Evolutionary conservation across 2,888 invertebrate genomes (phyloP).

Genomic region (Ischnus inquisitorius): DNA sequence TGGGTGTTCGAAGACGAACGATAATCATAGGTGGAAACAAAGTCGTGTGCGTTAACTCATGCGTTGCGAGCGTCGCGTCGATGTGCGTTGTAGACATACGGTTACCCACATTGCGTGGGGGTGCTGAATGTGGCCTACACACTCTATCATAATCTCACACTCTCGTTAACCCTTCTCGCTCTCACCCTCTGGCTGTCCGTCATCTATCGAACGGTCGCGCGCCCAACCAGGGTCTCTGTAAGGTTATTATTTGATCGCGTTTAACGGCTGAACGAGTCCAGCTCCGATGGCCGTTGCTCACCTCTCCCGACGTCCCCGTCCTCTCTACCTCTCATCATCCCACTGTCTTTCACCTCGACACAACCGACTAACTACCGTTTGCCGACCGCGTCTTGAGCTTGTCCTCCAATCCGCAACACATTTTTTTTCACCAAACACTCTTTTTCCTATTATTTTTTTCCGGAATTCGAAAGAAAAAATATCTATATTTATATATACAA

Average conservation of each 20-base stretch:
- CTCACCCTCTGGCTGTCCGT: background rate
- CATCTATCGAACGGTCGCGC: conserved; percentile 57
- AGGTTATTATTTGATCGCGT: conserved; percentile 73
- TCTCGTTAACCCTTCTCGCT: conserved; percentile 18
- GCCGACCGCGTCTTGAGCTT: conserved; percentile 38
- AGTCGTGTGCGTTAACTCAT: conserved; percentile 31
- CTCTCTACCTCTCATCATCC: conserved; percentile 32
- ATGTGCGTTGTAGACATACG: conserved; percentile 26
- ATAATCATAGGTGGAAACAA: conserved; percentile 28
- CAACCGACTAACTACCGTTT: conserved; percentile 35
- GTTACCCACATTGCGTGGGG: background rate
- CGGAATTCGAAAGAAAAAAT: background rate
- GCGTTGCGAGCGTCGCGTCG: conserved; percentile 44
- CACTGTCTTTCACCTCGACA: conserved; percentile 50
- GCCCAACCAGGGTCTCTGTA: conserved; percentile 67
- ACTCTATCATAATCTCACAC: conserved; percentile 61
- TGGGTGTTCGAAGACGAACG: conserved; percentile 28
- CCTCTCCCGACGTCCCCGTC: conserved; percentile 44
- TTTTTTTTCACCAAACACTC: too few species aligned
- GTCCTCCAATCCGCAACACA: conserved; percentile 9
- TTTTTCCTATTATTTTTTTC: conserved; percentile 11
- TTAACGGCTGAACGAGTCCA: conserved; percentile 67
- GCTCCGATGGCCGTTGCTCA: conserved; percentile 66
- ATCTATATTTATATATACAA: background rate
- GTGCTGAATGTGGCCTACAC: conserved; percentile 43